phyloP scores from a whole-genome alignment of 2,797 vertebrate genomes.

The Chiloscyllium punctatum region DNA sequence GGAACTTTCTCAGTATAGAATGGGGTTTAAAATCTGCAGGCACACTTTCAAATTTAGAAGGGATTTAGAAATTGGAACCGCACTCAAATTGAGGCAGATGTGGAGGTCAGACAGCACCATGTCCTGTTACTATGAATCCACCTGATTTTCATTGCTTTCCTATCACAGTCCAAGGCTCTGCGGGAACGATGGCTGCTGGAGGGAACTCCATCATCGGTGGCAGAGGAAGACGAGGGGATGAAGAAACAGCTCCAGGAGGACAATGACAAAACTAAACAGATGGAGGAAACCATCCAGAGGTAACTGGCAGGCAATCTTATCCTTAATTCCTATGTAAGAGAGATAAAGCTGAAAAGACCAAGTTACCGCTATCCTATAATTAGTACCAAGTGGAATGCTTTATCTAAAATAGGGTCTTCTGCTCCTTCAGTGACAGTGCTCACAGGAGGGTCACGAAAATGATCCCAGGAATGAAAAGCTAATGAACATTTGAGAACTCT shows the following conservation, averaged over 20 bases:
- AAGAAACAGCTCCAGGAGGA: conserved; percentile 77
- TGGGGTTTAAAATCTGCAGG: neutral
- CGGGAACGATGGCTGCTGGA: conserved; percentile 88
- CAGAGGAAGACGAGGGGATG: conserved; percentile 70
- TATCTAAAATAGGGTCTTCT: neutral
- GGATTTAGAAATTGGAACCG: no score
- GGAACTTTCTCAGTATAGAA: neutral
- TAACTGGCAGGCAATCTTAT: conserved; percentile 45
- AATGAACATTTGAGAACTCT: no score
- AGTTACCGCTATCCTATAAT: neutral
- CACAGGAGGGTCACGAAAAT: no score
- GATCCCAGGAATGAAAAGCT: no score
- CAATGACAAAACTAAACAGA: conserved; percentile 65
- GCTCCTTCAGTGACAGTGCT: no score
- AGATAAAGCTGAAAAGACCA: neutral
- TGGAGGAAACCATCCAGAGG: conserved; percentile 80
- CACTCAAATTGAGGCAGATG: no score
- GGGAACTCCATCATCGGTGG: conserved; percentile 66
- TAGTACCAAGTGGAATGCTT: neutral
- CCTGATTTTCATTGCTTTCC: neutral
- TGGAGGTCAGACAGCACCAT: neutral
- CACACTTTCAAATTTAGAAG: neutral
- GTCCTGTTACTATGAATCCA: neutral
- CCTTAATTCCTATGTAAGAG: neutral
- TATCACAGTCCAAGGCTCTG: conserved; percentile 76